Evolutionary conservation across 2,797 vertebrate species (phyloP), one percentile per base, ranked within the genome.

Genomic region (Nannoperca australis): DNA sequence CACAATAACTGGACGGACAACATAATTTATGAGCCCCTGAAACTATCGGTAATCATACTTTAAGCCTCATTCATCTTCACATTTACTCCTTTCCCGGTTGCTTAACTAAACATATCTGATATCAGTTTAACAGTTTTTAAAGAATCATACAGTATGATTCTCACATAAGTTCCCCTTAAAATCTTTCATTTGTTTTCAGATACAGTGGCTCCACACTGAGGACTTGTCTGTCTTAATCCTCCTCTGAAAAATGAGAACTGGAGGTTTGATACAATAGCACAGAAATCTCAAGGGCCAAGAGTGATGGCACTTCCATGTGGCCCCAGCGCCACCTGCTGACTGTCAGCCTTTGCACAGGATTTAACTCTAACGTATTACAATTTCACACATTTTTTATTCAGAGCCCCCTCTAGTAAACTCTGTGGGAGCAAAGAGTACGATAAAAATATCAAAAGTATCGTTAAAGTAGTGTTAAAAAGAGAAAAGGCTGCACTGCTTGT

Each of bases 321-420:
- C 42, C 1, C 3, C 7, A 45, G 51, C 20, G 1, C 75, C 59
- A 50, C 60, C 75, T 51, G 44, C 67, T 70, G 75, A 42, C 75
- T 14, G 59, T 61, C 2, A n/a, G 40, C 34, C 34, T 36, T 13
- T 10, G 2, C 42, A 40, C 38, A 40, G 38, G 38, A 15, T 14
- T 44, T 4, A 42, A 42, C 12, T 12, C 24, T 30, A 30, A 44
- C 17, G 3, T 15, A 14, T 42, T 42, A 42, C 2, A 44, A 32
- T 0, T 47, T n/a, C 32, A 47, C 17, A 32, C 27, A 47, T 47
- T 13, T 47, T 13, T 7, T 51, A 65, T 12, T 38, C n/a, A 7
- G n/a, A 38, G 32, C 32, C 36, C 14, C 49, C 5, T 17, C 59
- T 61, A 0, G 11, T 50, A 22, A 22, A 14, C 40, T 42, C 12